phyloP scores from a whole-genome alignment of 2,888 invertebrate species.

The Zootermopsis nevadensis region DNA sequence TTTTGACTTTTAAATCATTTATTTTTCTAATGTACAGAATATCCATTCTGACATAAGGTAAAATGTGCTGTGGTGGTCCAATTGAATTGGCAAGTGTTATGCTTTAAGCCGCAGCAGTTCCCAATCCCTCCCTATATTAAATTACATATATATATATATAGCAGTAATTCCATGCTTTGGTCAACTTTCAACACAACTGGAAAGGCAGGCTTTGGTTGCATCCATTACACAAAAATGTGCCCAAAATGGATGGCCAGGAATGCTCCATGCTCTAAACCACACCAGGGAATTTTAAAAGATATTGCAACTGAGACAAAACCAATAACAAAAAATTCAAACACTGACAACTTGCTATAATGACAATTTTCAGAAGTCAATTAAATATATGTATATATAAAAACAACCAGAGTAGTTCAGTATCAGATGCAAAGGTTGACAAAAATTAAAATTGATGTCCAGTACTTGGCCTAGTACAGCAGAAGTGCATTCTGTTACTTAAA shows the following conservation, averaged over 20 bases:
- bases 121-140: background rate
- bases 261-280: background rate
- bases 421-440: background rate
- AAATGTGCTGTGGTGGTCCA: slow-evolving; percentile 46
- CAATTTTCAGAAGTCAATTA: background rate
- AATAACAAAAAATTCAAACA: slow-evolving; percentile 11
- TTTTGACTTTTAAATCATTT: slow-evolving; percentile 45
- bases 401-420: slow-evolving; percentile 2
- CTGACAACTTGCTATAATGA: slow-evolving; percentile 12
- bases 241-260: background rate
- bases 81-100: slow-evolving; percentile 28
- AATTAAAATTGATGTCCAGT: background rate
- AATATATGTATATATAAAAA: slow-evolving; percentile 19
- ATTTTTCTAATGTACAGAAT: slow-evolving; percentile 58
- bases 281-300: background rate
- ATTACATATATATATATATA: background rate
- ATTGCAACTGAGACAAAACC: slow-evolving; percentile 1
- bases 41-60: slow-evolving; percentile 43
- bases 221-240: background rate
- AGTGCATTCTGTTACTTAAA: slow-evolving; percentile 24
- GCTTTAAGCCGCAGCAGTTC: background rate
- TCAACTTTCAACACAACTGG: background rate
- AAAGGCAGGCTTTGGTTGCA: background rate
- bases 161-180: background rate
- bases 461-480: background rate